Evolutionary conservation across 2,888 invertebrate species (phyloP).

Genomic region (Lasioglossum calceatum): DNA sequence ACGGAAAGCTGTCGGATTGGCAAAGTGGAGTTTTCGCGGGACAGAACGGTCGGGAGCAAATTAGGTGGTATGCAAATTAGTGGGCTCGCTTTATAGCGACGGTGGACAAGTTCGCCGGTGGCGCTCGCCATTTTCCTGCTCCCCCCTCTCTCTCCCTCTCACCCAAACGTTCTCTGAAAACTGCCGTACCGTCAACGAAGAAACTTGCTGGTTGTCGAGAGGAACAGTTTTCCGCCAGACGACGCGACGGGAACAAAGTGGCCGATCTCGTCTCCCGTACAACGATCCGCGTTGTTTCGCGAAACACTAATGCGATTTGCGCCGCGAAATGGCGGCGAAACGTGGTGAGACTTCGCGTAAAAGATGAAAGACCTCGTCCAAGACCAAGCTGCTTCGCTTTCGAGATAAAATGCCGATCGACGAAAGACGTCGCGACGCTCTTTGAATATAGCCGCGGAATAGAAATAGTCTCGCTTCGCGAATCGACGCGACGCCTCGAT

Average conservation of each 20-base stretch:
- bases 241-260: neutral
- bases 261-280: neutral
- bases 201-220: slow-evolving; percentile 6
- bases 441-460: slow-evolving; percentile 58
- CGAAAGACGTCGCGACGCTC: slow-evolving; percentile 23
- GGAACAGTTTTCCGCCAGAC: neutral
- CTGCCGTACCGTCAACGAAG: neutral
- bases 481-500: slow-evolving; percentile 28
- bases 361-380: neutral
- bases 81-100: neutral
- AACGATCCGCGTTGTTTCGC: neutral
- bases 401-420: slow-evolving; percentile 41
- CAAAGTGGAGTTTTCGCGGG: neutral
- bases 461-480: slow-evolving; percentile 37
- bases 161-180: neutral
- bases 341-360: neutral
- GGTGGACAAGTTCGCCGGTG: slow-evolving; percentile 6
- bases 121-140: neutral
- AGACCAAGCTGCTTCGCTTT: neutral
- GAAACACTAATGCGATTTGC: neutral
- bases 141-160: neutral
- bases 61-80: slow-evolving; percentile 14
- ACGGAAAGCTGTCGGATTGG: neutral
- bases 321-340: neutral
- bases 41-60: slow-evolving; percentile 2